phyloP scores from a whole-genome alignment of 2,113 vertebrate genomes.

The Himantopus leucocephalus region DNA sequence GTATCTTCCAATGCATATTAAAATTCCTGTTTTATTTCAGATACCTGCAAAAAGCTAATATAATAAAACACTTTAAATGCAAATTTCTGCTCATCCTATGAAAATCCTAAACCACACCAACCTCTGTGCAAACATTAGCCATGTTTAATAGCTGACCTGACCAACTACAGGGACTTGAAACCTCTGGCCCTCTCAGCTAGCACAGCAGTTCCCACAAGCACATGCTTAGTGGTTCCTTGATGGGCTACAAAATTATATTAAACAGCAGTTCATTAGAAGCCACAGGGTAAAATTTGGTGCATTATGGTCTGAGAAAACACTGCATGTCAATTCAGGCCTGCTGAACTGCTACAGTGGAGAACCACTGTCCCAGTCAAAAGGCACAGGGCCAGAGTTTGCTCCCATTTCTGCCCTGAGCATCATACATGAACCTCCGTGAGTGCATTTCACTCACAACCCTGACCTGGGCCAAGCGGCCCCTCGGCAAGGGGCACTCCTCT shows the following conservation, averaged over 20 bases:
- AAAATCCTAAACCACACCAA: neutral
- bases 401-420: neutral
- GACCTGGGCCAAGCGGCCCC: rapidly evolving
- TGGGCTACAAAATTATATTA: neutral
- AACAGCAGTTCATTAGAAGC: neutral
- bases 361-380: neutral
- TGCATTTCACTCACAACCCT: neutral
- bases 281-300: neutral
- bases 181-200: neutral
- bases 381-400: neutral
- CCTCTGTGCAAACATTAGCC: neutral
- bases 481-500: neutral
- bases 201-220: neutral
- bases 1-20: neutral
- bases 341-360: neutral
- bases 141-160: neutral
- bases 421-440: rapidly evolving
- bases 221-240: neutral
- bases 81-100: neutral
- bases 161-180: neutral
- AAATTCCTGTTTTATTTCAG: neutral
- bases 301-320: neutral
- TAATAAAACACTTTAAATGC: neutral
- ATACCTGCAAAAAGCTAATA: neutral
- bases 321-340: neutral